A percentile compares a stretch with the other conserved stretches of the same genome.
Conservation (phyloP, 2,113 vertebrate species). For the Ceyx margarethae region DNA sequence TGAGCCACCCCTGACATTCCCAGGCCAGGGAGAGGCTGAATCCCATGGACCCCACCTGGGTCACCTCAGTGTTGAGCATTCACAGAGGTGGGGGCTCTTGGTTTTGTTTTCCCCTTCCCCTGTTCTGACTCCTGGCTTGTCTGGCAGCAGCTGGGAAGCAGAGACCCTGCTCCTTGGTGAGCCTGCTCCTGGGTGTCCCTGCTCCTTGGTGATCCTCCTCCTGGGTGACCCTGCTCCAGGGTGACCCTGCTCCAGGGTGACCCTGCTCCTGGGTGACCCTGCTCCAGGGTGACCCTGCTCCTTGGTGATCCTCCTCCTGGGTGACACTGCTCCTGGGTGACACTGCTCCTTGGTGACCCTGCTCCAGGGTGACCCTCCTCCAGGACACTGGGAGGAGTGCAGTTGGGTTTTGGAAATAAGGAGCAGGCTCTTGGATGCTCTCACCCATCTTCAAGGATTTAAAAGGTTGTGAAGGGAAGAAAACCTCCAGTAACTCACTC, state of each 20-base stretch:
- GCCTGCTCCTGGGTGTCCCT: too few relatives aligned
- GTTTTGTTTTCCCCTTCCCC: background rate
- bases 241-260: too few relatives aligned
- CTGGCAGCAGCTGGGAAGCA: background rate
- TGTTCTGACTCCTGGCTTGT: background rate
- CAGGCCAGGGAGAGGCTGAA: background rate
- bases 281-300: too few relatives aligned
- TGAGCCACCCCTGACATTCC: background rate
- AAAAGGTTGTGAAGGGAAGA: background rate
- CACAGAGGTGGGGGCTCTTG: background rate
- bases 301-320: too few relatives aligned
- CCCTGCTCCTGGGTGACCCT: too few relatives aligned
- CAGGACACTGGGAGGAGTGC: background rate
- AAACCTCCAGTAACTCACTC: background rate
- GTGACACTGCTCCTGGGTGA: too few relatives aligned
- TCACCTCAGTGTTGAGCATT: background rate
- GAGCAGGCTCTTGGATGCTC: background rate
- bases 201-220: too few relatives aligned
- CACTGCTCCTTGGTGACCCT: too few relatives aligned
- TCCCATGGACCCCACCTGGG: accelerated
- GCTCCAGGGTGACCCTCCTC: background rate
- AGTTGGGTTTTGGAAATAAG: background rate
- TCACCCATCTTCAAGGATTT: background rate
- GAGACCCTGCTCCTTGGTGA: background rate
- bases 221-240: too few relatives aligned